Evolutionary conservation across 2,888 invertebrate species (phyloP).

Genomic region (Saturnia pavonia): DNA sequence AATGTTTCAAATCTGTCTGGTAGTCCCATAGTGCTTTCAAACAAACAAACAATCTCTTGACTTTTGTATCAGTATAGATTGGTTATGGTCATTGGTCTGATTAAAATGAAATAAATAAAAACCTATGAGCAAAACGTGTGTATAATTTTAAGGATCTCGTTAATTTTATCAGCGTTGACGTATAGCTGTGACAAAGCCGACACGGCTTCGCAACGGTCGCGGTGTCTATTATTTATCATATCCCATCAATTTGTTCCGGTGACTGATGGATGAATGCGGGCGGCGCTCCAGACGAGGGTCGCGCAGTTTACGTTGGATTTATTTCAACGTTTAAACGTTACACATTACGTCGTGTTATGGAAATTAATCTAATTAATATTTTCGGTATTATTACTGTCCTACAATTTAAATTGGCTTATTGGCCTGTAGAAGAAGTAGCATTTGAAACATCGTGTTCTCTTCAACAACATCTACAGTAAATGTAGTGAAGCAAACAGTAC

Average conservation of each 20-base stretch:
- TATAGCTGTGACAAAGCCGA: conserved; percentile 18
- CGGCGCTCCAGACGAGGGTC: conserved; percentile 30
- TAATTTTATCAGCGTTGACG: conserved; percentile 23
- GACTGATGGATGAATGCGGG: conserved; percentile 46
- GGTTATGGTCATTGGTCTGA: too few species aligned
- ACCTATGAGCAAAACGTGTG: neutral
- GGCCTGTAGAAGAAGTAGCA: neutral
- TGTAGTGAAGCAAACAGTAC: too few species aligned
- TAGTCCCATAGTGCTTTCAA: too few species aligned
- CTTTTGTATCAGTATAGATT: too few species aligned
- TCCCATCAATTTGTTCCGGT: conserved; percentile 58
- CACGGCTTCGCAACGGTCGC: conserved; percentile 23
- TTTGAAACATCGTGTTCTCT: too few species aligned
- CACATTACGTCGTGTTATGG: conserved; percentile 6
- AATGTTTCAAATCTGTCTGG: too few species aligned
- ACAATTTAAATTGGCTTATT: neutral
- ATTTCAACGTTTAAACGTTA: conserved; percentile 20
- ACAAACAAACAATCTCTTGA: too few species aligned
- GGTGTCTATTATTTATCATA: conserved; percentile 56
- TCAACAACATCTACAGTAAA: too few species aligned
- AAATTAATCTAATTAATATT: conserved; percentile 15
- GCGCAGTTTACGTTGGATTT: conserved; percentile 22
- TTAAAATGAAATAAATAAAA: neutral
- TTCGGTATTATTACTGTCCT: neutral
- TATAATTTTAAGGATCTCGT: conserved; percentile 21